Evolutionary conservation across 2,113 vertebrate species (phyloP).

Genomic region (Amphiprion ocellaris): DNA sequence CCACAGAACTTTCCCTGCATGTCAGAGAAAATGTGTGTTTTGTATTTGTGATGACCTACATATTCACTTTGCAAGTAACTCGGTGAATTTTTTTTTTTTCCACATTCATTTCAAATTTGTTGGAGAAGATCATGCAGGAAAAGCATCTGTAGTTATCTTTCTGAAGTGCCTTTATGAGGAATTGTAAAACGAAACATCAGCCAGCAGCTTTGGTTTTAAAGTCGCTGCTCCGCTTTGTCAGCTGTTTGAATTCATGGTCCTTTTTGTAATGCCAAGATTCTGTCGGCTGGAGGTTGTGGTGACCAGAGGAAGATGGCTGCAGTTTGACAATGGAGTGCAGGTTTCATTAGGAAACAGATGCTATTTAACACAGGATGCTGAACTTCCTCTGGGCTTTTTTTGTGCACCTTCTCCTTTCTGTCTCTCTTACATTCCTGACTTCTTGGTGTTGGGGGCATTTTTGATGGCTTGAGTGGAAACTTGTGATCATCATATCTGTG

Average conservation of each 20-base stretch:
- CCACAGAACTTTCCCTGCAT: slow-evolving; percentile 53
- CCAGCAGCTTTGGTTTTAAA: slow-evolving; percentile 16
- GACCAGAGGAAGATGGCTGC: slow-evolving; percentile 59
- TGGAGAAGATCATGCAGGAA: neutral
- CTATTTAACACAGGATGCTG: slow-evolving; percentile 82
- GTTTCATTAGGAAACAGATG: slow-evolving; percentile 80
- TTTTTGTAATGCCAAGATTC: neutral
- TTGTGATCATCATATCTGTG: slow-evolving; percentile 13
- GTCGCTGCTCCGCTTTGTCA: neutral
- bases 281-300: slow-evolving; percentile 24
- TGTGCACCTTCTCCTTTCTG: slow-evolving; percentile 57
- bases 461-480: slow-evolving; percentile 6
- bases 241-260: slow-evolving; percentile 3
- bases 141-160: neutral
- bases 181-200: neutral
- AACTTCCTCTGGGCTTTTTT: slow-evolving; percentile 79
- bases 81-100: neutral
- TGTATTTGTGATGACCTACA: slow-evolving; percentile 49
- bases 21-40: slow-evolving; percentile 50
- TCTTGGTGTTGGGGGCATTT: slow-evolving; percentile 23
- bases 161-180: neutral
- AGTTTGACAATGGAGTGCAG: slow-evolving; percentile 69
- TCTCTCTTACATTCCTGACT: slow-evolving; percentile 42
- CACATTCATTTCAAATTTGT: neutral
- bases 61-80: slow-evolving; percentile 6